A percentile compares a stretch with the other conserved stretches of the same genome.
Evolutionary conservation across 2,888 invertebrate genomes (phyloP).

Genomic region (Chaetogeoica ovagalla): DNA sequence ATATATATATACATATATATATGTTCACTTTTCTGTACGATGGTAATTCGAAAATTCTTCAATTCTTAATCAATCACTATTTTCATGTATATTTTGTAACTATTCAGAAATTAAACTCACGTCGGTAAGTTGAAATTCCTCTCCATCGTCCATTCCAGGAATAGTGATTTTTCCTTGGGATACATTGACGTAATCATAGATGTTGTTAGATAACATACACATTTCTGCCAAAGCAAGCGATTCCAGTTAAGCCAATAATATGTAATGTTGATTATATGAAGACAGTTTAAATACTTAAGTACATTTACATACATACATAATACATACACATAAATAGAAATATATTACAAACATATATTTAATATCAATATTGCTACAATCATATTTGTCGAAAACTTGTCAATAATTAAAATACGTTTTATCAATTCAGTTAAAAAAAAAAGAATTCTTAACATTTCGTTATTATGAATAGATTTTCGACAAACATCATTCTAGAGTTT

Average conservation of each 20-base stretch:
- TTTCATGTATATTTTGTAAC: slow-evolving; percentile 5
- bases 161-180: slow-evolving; percentile 96
- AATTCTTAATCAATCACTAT: not conserved
- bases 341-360: not conserved
- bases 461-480: not conserved
- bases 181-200: slow-evolving; percentile 91
- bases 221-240: slow-evolving; percentile 66
- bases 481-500: slow-evolving; percentile 3
- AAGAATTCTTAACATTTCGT: not conserved
- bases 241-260: slow-evolving; percentile 57
- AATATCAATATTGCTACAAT: not conserved
- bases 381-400: slow-evolving; percentile 11
- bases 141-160: slow-evolving; percentile 92
- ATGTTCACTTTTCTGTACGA: not conserved
- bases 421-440: not conserved
- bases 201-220: slow-evolving; percentile 81
- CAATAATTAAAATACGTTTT: not conserved
- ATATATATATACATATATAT: not conserved
- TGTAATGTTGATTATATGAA: slow-evolving; percentile 13
- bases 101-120: slow-evolving; percentile 69
- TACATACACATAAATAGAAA: not conserved
- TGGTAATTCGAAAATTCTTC: not conserved
- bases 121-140: slow-evolving; percentile 86
- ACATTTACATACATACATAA: slow-evolving; percentile 11
- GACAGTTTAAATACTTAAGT: not conserved